Percentiles rank a stretch among this genome's conserved stretches.
Conservation (phyloP, 1,140 invertebrate genomes). For the Pteromalus puparum region DNA sequence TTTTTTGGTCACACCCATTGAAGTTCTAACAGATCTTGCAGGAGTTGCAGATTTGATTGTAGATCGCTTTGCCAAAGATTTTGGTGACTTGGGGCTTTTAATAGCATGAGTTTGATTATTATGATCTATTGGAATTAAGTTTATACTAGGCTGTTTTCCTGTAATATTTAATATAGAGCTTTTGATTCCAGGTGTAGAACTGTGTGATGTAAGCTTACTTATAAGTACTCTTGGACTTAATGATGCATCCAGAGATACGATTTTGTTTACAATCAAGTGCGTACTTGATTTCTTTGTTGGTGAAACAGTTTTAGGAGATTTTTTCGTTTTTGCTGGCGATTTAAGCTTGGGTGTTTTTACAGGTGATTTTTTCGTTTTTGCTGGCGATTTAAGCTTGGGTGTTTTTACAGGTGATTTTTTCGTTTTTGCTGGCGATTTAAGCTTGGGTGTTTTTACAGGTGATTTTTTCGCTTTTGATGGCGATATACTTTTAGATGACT, state of each 20-base stretch:
- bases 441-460: constrained; percentile 18
- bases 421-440: background rate
- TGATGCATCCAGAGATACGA: background rate
- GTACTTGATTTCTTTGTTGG: background rate
- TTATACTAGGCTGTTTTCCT: constrained; percentile 35
- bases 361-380: constrained; percentile 33
- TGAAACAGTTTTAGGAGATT: constrained; percentile 10
- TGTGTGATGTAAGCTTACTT: constrained; percentile 39
- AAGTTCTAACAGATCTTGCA: background rate
- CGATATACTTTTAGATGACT: background rate
- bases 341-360: constrained; percentile 15
- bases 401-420: constrained; percentile 40
- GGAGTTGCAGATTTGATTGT: background rate
- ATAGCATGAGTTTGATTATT: background rate
- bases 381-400: background rate
- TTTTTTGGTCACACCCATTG: background rate
- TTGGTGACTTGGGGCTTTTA: background rate
- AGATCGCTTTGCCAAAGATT: background rate
- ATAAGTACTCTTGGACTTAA: constrained; percentile 56
- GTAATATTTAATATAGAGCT: background rate
- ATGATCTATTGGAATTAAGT: constrained; percentile 39
- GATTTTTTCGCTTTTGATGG: constrained; percentile 22
- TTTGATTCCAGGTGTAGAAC: constrained; percentile 29
- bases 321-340: constrained; percentile 15
- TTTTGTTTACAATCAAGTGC: constrained; percentile 2